phyloP scores from a whole-genome alignment of 2,797 vertebrate species.

The Enteromius paludinosus region DNA sequence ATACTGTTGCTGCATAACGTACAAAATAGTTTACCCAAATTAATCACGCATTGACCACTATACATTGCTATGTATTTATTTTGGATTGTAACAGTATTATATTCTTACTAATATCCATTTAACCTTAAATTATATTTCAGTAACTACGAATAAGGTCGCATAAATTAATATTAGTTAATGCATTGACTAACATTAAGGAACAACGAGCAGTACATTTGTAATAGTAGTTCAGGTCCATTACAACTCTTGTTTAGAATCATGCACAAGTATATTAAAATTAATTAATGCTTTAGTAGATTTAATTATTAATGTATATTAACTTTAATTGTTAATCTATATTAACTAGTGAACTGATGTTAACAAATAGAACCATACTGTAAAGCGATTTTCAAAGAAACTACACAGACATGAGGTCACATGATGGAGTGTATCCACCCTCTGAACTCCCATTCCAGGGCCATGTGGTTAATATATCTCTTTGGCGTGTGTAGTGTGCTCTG shows the following conservation, averaged over 20 bases:
- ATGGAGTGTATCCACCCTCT: constrained; percentile 19
- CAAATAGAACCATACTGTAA: not conserved
- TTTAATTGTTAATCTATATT: not conserved
- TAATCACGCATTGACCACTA: not conserved
- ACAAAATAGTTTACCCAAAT: not conserved
- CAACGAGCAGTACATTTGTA: not conserved
- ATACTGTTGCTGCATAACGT: not conserved
- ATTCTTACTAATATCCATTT: not conserved
- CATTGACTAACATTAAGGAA: not conserved
- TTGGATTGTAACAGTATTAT: not conserved
- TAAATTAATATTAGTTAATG: not conserved
- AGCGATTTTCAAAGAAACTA: not conserved
- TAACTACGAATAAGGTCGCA: not conserved
- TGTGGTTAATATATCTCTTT: constrained; percentile 47
- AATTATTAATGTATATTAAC: not conserved
- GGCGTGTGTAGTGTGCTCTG: constrained; percentile 38
- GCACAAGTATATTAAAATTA: not conserved
- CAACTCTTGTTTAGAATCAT: not conserved
- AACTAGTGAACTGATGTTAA: not conserved
- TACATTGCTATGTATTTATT: not conserved
- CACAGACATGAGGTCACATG: constrained; percentile 7
- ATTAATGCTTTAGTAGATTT: not conserved
- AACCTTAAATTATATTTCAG: not conserved
- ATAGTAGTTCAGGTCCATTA: not conserved
- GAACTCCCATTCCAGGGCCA: constrained; percentile 55